A percentile compares a stretch with the other conserved stretches of the same genome.
phyloP scores from a whole-genome alignment of 2,113 vertebrate species.

The Stegostoma tigrinum region DNA sequence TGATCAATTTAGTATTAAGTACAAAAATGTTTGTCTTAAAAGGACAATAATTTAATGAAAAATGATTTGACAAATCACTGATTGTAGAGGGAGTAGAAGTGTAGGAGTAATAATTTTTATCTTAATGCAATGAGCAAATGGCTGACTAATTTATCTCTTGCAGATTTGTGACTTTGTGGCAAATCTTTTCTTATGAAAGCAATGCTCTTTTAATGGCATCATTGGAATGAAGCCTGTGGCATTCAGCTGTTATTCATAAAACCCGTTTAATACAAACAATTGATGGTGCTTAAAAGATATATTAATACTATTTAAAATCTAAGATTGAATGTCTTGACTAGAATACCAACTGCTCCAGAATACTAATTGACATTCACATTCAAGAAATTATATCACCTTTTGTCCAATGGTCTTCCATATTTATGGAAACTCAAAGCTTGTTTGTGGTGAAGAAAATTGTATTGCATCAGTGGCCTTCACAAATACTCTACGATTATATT shows the following conservation, averaged over 20 bases:
- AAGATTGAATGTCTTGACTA: neutral
- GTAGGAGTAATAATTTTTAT: neutral
- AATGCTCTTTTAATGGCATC: neutral
- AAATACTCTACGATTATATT: neutral
- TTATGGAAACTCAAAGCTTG: neutral
- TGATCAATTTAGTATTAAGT: neutral
- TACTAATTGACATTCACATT: neutral
- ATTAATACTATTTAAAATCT: neutral
- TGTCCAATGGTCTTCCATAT: neutral
- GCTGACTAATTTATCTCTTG: neutral
- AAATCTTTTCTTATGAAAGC: neutral
- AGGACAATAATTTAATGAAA: neutral
- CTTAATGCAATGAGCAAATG: neutral
- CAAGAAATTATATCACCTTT: neutral
- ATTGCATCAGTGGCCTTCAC: constrained; percentile 3
- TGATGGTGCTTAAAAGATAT: neutral
- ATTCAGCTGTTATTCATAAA: neutral
- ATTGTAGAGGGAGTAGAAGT: neutral
- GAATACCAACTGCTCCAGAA: neutral
- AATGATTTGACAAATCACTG: neutral
- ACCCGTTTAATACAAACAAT: neutral
- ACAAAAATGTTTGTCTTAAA: neutral
- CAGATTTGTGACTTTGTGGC: neutral
- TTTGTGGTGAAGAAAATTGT: neutral
- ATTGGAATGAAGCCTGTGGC: neutral